These are phyloP conservation scores for Rhopilema esculentum DNA, from an alignment of 30 jellyfish, hydroid and myxozoan species.

Conservation along the genomic window DNA sequence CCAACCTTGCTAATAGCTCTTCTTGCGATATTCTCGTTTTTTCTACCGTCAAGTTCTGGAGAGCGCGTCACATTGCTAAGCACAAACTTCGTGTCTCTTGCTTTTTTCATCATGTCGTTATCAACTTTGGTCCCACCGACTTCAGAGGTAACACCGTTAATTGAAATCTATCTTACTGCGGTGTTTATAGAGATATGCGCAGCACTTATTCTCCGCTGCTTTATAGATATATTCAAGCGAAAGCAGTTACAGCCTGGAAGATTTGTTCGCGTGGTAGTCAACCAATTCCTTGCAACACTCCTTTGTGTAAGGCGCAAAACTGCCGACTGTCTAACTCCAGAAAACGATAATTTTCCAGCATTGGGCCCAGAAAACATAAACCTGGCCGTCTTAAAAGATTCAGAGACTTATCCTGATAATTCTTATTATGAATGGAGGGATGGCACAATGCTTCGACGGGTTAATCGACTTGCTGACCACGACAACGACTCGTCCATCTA, in stretches of 20 bases:
- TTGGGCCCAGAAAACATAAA: too few species aligned
- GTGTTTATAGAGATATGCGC: conserved; percentile 55
- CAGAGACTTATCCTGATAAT: not conserved
- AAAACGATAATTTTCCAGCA: too few species aligned
- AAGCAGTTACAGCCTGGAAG: conserved; percentile 29
- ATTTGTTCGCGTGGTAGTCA: conserved; percentile 1
- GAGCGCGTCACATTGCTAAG: conserved; percentile 77
- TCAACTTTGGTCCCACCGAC: conserved; percentile 84
- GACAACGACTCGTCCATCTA: not conserved
- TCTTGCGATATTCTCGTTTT: conserved; percentile 73
- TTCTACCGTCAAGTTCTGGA: conserved; percentile 77
- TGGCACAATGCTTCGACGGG: not conserved
- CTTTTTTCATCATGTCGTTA: conserved; percentile 72
- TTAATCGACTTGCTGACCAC: not conserved
- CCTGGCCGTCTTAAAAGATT: not conserved
- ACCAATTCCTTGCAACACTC: conserved; percentile 29
- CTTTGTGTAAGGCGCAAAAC: conserved; percentile 1
- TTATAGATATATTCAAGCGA: conserved; percentile 53
- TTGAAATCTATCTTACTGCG: conserved; percentile 69
- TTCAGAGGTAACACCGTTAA: conserved; percentile 71
- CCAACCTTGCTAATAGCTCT: conserved; percentile 78
- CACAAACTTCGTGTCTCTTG: conserved; percentile 80
- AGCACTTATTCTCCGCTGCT: conserved; percentile 45
- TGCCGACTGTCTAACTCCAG: not conserved
- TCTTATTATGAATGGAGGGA: not conserved